Evolutionary conservation across 2,888 invertebrate species (phyloP), one percentile per base, ranked within the genome.

Genomic region (Dorcus parallelipipedus): DNA sequence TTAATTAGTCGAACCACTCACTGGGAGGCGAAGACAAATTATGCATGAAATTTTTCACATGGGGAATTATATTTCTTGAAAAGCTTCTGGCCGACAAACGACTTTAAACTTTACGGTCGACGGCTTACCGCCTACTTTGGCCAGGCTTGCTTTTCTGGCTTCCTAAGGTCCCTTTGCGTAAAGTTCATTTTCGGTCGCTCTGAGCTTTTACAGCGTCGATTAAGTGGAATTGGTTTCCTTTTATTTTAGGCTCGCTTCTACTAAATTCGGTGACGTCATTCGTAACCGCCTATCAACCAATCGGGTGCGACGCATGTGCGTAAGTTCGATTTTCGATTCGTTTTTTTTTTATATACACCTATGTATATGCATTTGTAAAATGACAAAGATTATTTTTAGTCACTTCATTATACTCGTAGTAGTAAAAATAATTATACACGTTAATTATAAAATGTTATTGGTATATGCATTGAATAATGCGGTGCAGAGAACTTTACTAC

Each of bases 11-110:
- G 45, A 45, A 20, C 45, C 52, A 48, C 45, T 9, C 59, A 49
- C 56, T 47, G 38, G 49, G 41, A 47, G 14, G 40, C 52, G 52
- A 40, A 48, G 38, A 50, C 52, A 61, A 64, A 61, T 62, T 62
- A 58, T 60, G 64, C 59, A 61, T 61, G 51, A 55, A 56, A 61
- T 59, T 64, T 61, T 59, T 56, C 55, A 54, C 52, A 60, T 45
- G 54, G 38, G 52, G 52, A 48, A 57, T 54, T 58, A 58, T 58
- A 58, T 58, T 58, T 58, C 54, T 39, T 40, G 53, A 47, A 54
- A 49, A 41, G 48, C 14, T 9, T 20, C 10, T 10, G 10, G 42
- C 42, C 42, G 10, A 10, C 14, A 42, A 45, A 9, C 14, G 9
- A 10, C 14, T 23, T 17, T 45, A 45, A 45, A 23, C 45, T 45